Base-by-base conservation (phyloP, 2,888 invertebrate species). In the Stegophylla sp. region DNA sequence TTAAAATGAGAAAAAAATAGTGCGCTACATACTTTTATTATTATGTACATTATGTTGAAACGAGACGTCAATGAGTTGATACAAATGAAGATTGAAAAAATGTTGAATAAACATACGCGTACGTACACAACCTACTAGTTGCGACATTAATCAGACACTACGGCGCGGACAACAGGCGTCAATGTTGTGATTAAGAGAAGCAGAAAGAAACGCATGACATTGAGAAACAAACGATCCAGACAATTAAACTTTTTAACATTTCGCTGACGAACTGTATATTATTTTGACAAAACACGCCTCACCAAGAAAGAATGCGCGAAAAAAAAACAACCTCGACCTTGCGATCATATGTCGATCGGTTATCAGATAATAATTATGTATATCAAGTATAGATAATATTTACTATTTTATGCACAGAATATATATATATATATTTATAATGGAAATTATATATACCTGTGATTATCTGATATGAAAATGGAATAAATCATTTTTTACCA, bases 201-300 rank as follows among this genome's bases (percentile, higher is more conserved):
- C 67, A 20, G 23, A 69, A 34, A 59, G 28, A 69, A 77, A 43
- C 45, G 20, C 15, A 69, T 53, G 66, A 61, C 67, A 69, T 43
- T 34, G 53, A 76, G 26, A 66, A 26, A 45, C 7, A 66, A 66
- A 59, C 67, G 56, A 17, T 34, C 45, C 20, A 17, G 12, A 34
- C 59, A 61, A 69, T 20, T 51, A 17, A 23, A 76, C n/a, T 59
- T 59, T 77, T 59, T 34, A 20, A 59, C 59, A 41, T 34, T 77
- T 34, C 12, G 61, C 23, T 34, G 28, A 34, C 77, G 48, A 61
- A 73, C 71, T 61, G 61, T 69, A 79, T 69, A 69, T 63, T 71
- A 69, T 71, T 79, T 71, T 69, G 51, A 79, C 79, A 79, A 79
- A 79, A 79, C 79, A 79, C 79, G 79, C 79, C 79, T 77, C 79